Evolutionary conservation across 30 jellyfish, hydroid and myxozoan species (phyloP).

Genomic region (Aurelia coerulea): DNA sequence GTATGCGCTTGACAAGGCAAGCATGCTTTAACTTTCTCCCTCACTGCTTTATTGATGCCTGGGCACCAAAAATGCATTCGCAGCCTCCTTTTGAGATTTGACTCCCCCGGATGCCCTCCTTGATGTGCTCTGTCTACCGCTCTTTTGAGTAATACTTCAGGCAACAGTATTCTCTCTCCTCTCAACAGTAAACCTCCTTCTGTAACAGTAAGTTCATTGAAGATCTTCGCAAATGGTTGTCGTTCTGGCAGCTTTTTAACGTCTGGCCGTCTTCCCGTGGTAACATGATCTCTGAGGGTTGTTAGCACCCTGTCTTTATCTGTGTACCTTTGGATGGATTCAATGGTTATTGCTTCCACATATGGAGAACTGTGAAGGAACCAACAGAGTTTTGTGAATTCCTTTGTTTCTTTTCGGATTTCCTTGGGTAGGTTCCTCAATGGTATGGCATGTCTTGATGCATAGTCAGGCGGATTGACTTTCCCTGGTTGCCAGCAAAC

Average conservation of each 20-base stretch:
- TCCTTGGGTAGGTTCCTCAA: neutral
- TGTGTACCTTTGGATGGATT: conserved; percentile 19
- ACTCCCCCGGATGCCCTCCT: conserved; percentile 72
- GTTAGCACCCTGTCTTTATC: conserved; percentile 16
- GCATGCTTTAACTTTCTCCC: conserved; percentile 19
- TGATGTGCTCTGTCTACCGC: conserved; percentile 62
- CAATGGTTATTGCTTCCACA: conserved; percentile 34
- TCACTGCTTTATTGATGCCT: conserved; percentile 29
- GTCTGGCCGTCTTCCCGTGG: conserved; percentile 1
- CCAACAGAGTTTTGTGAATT: conserved; percentile 32
- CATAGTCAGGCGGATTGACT: neutral
- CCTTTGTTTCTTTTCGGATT: conserved; percentile 12
- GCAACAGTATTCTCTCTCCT: conserved; percentile 40
- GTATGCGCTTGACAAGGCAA: conserved; percentile 53
- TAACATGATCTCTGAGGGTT: conserved; percentile 32
- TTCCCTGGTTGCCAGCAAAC: too few relatives aligned
- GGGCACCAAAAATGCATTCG: conserved; percentile 71
- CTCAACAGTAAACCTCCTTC: conserved; percentile 49
- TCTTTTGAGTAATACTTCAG: conserved; percentile 34
- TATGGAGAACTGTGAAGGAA: conserved; percentile 54
- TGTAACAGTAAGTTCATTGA: conserved; percentile 54
- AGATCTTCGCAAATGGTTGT: conserved; percentile 22
- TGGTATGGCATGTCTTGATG: conserved; percentile 25
- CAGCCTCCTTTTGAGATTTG: conserved; percentile 32
- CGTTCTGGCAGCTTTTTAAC: conserved; percentile 19